Evolutionary conservation across 2,797 vertebrate genomes (phyloP), one percentile per base, ranked within the genome.

Genomic region (Artibeus lituratus): DNA sequence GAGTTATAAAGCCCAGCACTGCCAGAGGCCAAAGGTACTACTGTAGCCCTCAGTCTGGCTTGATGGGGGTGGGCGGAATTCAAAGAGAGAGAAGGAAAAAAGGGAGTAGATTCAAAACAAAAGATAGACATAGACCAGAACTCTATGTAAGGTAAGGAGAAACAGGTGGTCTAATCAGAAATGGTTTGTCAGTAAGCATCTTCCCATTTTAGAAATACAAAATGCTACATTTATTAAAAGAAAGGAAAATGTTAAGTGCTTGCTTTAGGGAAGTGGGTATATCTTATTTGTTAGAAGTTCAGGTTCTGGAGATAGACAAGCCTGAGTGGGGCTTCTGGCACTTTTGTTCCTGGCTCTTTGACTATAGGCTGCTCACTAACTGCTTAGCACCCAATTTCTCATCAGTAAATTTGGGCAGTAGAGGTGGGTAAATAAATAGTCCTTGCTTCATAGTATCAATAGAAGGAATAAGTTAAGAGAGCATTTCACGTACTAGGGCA

Each of bases 21-120:
- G 98, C 98, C 98, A 98, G 99, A 99, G 98, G 98, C 98, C 98
- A 98, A 97, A 94, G 97, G 98, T 98, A 98, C 98, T 97, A 94
- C 93, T 96, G 91, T 97, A 93, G 94, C 96, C 96, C 90, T 98
- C 95, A 92, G 97, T 95, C 97, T 96, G 94, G 93, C 97, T 97
- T 98, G 97, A 98, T 96, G 98, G 98, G 96, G 97, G 97, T 97
- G 97, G 96, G 97, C 97, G 97, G 98, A 98, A 97, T 96, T 96
- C 84, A 97, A 97, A 69, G 96, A 99, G 98, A 49, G 99, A 99
- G 99, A 98, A 14, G 98, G 98, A 97, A 96, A 98, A 98, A 97
- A 99, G 98, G 98, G 98, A 98, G 98, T 98, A 98, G 98, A 98
- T 98, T 99, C 98, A 98, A 98, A 98, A 99, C 99, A 99, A 98